Percentiles rank a stretch among this genome's conserved stretches.
Conservation (phyloP, 2,113 vertebrate genomes). For the Rattus norvegicus region DNA sequence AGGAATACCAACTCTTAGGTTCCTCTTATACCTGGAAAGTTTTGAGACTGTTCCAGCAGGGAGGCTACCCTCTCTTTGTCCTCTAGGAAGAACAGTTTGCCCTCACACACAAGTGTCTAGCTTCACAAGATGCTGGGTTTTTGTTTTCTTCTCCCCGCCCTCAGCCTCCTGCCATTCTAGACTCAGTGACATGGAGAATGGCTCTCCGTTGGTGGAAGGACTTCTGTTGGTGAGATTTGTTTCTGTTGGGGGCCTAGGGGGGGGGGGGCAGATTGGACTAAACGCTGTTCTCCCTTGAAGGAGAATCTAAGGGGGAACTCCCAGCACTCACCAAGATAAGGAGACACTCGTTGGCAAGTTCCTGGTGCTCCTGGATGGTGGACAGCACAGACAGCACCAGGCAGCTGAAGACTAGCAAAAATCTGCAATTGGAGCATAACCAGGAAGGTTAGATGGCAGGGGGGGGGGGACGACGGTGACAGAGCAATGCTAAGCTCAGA, state of each 20-base stretch:
- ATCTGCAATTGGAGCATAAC: slow-evolving; percentile 88
- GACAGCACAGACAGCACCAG: slow-evolving; percentile 99
- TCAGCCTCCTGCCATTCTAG: not conserved
- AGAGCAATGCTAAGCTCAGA: not conserved
- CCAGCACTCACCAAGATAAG: slow-evolving; percentile 95
- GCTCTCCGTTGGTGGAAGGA: not conserved
- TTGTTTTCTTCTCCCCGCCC: not conserved
- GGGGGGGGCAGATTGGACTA: not conserved
- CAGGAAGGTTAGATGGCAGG: slow-evolving; percentile 26
- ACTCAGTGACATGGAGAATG: not conserved
- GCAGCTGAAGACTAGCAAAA: slow-evolving; percentile 98
- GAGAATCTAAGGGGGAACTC: not conserved
- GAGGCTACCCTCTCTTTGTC: not conserved
- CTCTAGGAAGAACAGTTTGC: not conserved
- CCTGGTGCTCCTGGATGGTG: slow-evolving; percentile 97
- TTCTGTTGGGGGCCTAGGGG: not conserved
- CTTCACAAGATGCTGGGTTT: not conserved
- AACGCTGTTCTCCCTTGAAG: not conserved
- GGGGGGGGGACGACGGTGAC: not conserved
- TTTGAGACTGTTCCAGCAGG: not conserved
- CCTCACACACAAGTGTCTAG: not conserved
- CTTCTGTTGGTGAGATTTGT: not conserved
- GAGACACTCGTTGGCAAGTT: slow-evolving; percentile 94
- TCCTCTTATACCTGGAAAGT: not conserved
- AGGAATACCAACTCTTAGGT: not conserved